Evolutionary conservation across 2,113 vertebrate genomes (phyloP).

Genomic region (Lophura nycthemera): DNA sequence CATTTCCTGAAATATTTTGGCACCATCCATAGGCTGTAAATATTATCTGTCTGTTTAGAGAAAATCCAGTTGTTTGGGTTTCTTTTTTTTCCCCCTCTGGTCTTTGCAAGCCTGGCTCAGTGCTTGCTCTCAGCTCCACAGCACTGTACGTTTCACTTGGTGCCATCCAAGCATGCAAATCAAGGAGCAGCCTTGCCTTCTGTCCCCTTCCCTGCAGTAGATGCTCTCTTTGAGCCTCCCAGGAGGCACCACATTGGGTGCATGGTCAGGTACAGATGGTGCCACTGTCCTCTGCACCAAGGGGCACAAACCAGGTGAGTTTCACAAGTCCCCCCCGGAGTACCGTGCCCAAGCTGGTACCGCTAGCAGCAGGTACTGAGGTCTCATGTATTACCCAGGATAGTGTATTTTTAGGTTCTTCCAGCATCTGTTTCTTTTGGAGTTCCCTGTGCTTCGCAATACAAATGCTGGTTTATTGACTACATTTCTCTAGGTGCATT

Average conservation of each 20-base stretch:
- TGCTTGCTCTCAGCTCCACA: background rate
- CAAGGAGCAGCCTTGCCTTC: background rate
- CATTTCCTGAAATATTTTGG: slow-evolving; percentile 72
- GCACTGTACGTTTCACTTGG: slow-evolving; percentile 2
- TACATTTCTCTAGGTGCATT: rapidly evolving
- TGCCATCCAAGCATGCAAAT: background rate
- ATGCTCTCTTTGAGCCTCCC: background rate
- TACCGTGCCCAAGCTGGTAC: background rate
- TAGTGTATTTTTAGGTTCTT: slow-evolving; percentile 21
- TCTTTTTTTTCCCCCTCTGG: background rate
- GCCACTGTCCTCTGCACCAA: background rate
- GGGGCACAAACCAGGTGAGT: background rate
- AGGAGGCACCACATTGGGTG: background rate
- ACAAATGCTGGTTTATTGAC: background rate
- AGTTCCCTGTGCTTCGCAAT: background rate
- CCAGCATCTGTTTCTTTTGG: background rate
- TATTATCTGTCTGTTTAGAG: slow-evolving; percentile 66
- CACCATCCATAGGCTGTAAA: slow-evolving; percentile 48
- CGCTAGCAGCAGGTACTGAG: background rate
- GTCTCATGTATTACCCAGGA: background rate
- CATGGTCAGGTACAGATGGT: background rate
- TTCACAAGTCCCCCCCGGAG: rapidly evolving
- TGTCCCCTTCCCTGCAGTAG: slow-evolving; percentile 8
- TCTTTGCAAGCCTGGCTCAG: background rate
- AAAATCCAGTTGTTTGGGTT: slow-evolving; percentile 31